Conservation (phyloP, 2,888 invertebrate genomes). For the Nephrotoma flavescens region DNA sequence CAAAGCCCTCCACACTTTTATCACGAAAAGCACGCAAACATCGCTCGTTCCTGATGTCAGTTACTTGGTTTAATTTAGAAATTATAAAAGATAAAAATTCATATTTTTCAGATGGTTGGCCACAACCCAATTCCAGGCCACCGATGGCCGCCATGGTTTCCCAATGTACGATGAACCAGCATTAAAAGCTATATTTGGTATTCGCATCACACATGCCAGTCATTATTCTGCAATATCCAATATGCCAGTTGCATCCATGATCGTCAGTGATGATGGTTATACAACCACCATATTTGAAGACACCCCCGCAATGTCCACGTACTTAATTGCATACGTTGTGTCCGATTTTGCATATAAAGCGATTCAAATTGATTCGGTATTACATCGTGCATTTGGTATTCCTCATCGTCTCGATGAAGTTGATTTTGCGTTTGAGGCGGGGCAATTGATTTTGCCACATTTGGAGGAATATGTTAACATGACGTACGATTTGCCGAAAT, state of each 20-base stretch:
- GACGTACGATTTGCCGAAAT: conserved; percentile 57
- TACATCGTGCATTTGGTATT: conserved; percentile 26
- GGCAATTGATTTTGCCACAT: conserved; percentile 13
- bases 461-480: conserved; percentile 53
- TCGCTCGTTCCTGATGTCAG: too few species aligned
- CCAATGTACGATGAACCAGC: conserved; percentile 45
- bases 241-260: not conserved
- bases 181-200: conserved; percentile 43
- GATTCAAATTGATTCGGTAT: conserved; percentile 38
- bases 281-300: conserved; percentile 38
- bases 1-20: too few species aligned
- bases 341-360: conserved; percentile 35
- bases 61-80: too few species aligned
- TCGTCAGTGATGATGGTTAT: conserved; percentile 35
- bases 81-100: not conserved
- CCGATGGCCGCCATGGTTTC: conserved; percentile 43
- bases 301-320: conserved; percentile 57
- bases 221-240: not conserved
- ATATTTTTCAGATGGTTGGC: conserved; percentile 3
- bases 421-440: conserved; percentile 12
- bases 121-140: conserved; percentile 43
- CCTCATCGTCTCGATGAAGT: conserved; percentile 10
- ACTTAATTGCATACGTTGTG: conserved; percentile 69
- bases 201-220: conserved; percentile 29
- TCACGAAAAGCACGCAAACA: too few species aligned